Percentiles rank a stretch among this genome's conserved stretches.
Evolutionary conservation across 2,797 vertebrate genomes (phyloP).

Genomic region (Danionella dracula): DNA sequence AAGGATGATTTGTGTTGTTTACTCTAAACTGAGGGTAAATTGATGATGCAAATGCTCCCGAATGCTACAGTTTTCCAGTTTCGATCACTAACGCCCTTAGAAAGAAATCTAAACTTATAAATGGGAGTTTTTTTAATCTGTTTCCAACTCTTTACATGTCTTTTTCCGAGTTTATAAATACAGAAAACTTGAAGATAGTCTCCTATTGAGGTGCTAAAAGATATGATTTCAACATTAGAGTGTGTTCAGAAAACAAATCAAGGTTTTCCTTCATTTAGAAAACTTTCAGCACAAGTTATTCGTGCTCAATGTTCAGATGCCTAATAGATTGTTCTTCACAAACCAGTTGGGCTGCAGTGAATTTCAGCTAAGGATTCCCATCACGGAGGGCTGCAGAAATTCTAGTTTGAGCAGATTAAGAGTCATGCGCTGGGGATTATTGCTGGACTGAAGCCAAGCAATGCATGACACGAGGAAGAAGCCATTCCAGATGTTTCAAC

Average conservation of each 20-base stretch:
- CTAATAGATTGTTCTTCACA: slow-evolving; percentile 1
- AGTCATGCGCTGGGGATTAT: slow-evolving; percentile 12
- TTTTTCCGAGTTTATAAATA: no score
- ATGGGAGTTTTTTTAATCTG: no score
- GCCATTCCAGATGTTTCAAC: no score
- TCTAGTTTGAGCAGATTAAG: neutral
- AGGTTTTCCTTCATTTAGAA: no score
- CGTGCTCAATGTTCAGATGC: neutral
- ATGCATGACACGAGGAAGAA: neutral
- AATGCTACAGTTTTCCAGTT: neutral
- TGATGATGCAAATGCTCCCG: neutral
- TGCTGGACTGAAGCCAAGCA: neutral
- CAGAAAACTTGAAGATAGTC: no score
- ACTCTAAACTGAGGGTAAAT: neutral
- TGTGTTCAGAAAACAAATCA: no score
- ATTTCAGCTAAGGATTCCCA: neutral
- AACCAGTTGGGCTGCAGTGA: neutral
- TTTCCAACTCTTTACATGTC: no score
- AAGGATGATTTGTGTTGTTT: neutral
- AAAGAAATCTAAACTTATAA: no score
- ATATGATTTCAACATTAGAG: no score
- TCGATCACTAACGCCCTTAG: no score
- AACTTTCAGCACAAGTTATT: no score
- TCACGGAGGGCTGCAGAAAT: neutral
- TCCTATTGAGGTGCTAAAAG: no score